Conservation (phyloP, 1,140 invertebrate genomes). For the Gyrodactylus salaris region DNA sequence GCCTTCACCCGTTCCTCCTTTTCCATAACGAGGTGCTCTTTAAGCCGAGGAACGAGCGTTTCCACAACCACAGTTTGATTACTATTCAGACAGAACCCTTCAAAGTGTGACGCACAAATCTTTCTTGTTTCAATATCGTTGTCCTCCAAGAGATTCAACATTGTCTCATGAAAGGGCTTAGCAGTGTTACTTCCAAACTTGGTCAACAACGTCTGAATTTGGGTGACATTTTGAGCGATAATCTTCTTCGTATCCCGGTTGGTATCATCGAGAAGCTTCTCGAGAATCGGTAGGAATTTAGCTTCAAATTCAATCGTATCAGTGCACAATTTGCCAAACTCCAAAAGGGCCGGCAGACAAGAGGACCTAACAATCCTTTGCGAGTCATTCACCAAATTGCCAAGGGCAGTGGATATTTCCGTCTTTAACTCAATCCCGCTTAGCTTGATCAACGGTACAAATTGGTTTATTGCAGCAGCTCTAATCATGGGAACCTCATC, state of each 20-base stretch:
- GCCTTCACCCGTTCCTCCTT: neutral
- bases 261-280: neutral
- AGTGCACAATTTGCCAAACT: neutral
- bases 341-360: neutral
- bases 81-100: neutral
- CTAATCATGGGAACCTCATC: constrained; percentile 3
- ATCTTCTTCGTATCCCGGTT: neutral
- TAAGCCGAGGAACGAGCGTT: neutral
- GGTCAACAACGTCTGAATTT: neutral
- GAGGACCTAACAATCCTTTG: neutral
- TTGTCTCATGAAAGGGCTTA: neutral
- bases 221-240: neutral
- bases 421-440: neutral
- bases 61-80: neutral
- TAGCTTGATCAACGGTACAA: neutral
- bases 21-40: constrained; percentile 1
- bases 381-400: neutral
- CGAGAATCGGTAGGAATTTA: neutral
- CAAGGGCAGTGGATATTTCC: neutral
- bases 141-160: constrained; percentile 1
- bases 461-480: neutral
- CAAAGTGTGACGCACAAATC: neutral
- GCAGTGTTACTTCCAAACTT: neutral
- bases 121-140: constrained; percentile 4
- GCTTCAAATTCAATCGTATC: neutral